These are phyloP conservation scores for Leptodirus hochenwartii DNA, from an alignment of 2,888 invertebrate species.

Conservation along the genomic window DNA sequence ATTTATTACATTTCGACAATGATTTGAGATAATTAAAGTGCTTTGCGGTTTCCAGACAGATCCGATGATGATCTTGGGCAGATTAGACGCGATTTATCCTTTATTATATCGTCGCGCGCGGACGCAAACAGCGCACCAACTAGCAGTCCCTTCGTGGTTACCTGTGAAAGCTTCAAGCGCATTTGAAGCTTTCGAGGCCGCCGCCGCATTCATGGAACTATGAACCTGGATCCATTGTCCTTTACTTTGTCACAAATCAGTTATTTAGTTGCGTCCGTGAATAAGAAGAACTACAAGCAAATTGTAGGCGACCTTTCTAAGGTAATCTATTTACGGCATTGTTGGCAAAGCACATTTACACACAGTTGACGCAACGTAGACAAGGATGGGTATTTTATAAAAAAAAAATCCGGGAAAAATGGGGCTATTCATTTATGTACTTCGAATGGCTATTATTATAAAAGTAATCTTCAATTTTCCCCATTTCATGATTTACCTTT, in stretches of 20 bases:
- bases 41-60: too few species aligned
- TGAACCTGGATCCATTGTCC: constrained; percentile 98
- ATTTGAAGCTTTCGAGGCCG: constrained; percentile 91
- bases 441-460: too few species aligned
- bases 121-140: too few species aligned
- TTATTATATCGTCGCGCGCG: too few species aligned
- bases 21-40: too few species aligned
- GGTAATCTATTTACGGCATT: constrained; percentile 41
- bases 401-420: too few species aligned
- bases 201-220: constrained; percentile 71
- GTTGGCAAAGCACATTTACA: neutral
- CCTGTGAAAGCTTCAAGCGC: constrained; percentile 81
- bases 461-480: too few species aligned
- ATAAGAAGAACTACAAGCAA: constrained; percentile 88
- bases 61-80: constrained; percentile 31
- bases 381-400: neutral
- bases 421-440: too few species aligned
- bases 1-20: too few species aligned
- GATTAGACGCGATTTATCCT: too few species aligned
- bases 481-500: too few species aligned
- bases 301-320: constrained; percentile 74
- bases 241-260: constrained; percentile 98
- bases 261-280: constrained; percentile 90
- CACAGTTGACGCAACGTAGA: neutral
- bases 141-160: too few species aligned